A percentile compares a stretch with the other conserved stretches of the same genome.
Conservation (phyloP, 2,888 invertebrate species). For the Ochropacha duplaris region DNA sequence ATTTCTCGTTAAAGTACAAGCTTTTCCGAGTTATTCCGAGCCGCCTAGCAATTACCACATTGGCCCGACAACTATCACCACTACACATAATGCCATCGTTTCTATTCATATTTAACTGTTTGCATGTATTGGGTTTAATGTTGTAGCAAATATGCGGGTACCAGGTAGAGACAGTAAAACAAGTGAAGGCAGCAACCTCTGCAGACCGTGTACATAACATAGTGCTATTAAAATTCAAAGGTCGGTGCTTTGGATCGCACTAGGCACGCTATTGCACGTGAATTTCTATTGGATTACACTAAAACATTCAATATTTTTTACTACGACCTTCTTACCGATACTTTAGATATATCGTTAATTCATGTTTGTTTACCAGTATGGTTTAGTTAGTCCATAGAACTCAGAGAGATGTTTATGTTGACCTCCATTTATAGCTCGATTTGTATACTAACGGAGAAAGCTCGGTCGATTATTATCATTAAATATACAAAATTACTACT, state of each 20-base stretch:
- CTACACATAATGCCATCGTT: background rate
- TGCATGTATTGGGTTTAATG: background rate
- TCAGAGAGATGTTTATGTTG: too few species aligned
- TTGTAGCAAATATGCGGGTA: conserved; percentile 15
- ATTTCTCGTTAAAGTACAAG: background rate
- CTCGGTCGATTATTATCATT: background rate
- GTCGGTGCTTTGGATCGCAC: conserved; percentile 31
- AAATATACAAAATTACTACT: background rate
- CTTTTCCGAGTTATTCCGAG: background rate
- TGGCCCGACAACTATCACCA: background rate
- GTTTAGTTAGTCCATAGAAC: too few species aligned
- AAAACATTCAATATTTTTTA: background rate
- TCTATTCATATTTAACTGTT: background rate
- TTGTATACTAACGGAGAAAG: background rate
- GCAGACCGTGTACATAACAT: conserved; percentile 13
- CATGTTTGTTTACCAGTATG: background rate
- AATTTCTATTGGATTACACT: background rate
- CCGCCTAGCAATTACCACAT: background rate
- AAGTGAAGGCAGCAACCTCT: conserved; percentile 20
- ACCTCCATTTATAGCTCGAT: background rate
- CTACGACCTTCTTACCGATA: background rate
- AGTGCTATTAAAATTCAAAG: conserved; percentile 61
- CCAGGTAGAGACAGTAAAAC: conserved; percentile 26
- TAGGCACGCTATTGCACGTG: conserved; percentile 47
- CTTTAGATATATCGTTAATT: background rate